Conservation (phyloP, 2,797 vertebrate species). For the Geotrypetes seraphini region DNA sequence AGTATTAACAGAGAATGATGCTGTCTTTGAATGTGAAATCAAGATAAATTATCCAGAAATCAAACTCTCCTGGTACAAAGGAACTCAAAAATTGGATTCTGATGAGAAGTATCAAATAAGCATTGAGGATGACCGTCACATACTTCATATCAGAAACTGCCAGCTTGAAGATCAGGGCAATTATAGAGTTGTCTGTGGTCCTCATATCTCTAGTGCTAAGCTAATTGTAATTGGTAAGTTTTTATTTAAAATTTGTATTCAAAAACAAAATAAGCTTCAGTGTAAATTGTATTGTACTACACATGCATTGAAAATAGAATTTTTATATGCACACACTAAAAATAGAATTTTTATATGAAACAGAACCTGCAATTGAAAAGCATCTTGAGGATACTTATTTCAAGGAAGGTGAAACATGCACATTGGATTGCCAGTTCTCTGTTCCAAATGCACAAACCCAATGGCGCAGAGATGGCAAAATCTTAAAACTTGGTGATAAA, state of each 20-base stretch:
- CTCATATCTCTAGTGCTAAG: constrained; percentile 92
- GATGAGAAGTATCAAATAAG: constrained; percentile 81
- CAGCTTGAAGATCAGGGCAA: constrained; percentile 82
- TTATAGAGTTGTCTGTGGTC: constrained; percentile 91
- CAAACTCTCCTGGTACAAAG: constrained; percentile 96
- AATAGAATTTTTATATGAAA: constrained; percentile 21
- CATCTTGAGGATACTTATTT: constrained; percentile 80
- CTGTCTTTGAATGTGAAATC: constrained; percentile 83
- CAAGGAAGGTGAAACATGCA: constrained; percentile 85
- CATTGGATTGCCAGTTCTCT: constrained; percentile 86
- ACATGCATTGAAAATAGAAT: constrained; percentile 14
- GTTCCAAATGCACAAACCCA: constrained; percentile 82
- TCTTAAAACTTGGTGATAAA: constrained; percentile 75
- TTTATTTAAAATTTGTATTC: neutral
- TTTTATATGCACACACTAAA: constrained; percentile 20
- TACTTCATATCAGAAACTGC: constrained; percentile 76
- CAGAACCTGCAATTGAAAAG: constrained; percentile 82
- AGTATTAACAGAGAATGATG: constrained; percentile 69
- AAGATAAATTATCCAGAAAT: constrained; percentile 98
- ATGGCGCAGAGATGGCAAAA: constrained; percentile 84
- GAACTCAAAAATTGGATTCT: constrained; percentile 85
- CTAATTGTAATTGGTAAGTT: constrained; percentile 82
- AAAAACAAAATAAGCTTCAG: neutral
- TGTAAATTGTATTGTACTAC: neutral
- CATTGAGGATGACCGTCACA: constrained; percentile 74